These are phyloP conservation scores for Amphiprion clarkii DNA, from an alignment of 2,797 vertebrate genomes.

Conservation along the genomic window DNA sequence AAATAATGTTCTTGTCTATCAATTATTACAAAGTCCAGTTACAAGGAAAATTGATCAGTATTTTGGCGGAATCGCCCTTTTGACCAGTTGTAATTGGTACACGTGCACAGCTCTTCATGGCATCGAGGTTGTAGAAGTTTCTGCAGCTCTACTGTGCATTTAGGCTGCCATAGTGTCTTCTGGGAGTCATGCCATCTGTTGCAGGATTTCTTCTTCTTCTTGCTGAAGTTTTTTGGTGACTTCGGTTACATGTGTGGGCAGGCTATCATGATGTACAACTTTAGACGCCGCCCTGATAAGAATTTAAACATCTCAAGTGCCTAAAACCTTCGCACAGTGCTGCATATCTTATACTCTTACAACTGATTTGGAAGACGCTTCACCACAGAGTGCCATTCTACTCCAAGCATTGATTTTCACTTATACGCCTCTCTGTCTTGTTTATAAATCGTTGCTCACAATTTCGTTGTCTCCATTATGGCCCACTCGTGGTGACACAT, in stretches of 20 bases:
- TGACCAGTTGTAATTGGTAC: not conserved
- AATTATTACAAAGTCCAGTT: no score
- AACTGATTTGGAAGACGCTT: conserved; percentile 38
- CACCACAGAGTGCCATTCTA: conserved; percentile 17
- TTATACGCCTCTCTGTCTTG: conserved; percentile 31
- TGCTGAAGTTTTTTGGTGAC: not conserved
- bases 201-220: no score
- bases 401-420: conserved; percentile 44
- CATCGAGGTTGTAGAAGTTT: no score
- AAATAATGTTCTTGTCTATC: no score
- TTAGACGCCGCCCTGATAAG: not conserved
- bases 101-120: not conserved
- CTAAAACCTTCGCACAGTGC: not conserved
- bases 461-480: conserved; percentile 44
- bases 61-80: no score
- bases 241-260: not conserved
- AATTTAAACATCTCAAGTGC: no score
- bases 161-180: not conserved
- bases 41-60: no score
- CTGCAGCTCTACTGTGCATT: no score
- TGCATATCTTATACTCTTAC: not conserved
- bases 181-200: no score
- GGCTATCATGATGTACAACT: not conserved
- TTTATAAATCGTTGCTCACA: conserved; percentile 56
- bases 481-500: conserved; percentile 39